phyloP scores from a whole-genome alignment of 1,140 invertebrate genomes.

The Cepaea nemoralis region DNA sequence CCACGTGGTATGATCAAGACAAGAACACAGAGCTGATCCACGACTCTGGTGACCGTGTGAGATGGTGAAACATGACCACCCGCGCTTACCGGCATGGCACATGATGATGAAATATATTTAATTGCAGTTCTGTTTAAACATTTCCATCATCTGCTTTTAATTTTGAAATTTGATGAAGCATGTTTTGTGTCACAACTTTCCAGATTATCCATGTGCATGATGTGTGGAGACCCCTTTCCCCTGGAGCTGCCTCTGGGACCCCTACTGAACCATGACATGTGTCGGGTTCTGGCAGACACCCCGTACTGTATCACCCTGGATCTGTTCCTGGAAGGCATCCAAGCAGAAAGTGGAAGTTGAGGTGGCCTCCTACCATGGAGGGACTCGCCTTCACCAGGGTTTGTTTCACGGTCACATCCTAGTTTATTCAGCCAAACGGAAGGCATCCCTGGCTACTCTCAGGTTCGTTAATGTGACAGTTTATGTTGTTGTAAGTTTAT shows the following conservation, averaged over 20 bases:
- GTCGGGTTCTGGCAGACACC: constrained; percentile 60
- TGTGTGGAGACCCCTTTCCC: constrained; percentile 94
- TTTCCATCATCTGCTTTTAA: too few relatives aligned
- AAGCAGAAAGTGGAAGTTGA: constrained; percentile 90
- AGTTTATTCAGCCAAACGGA: constrained; percentile 94
- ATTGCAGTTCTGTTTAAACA: too few relatives aligned
- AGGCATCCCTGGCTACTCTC: constrained; percentile 92
- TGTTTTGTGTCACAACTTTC: constrained; percentile 40
- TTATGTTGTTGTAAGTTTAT: too few relatives aligned
- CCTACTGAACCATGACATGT: constrained; percentile 81
- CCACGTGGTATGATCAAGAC: too few relatives aligned
- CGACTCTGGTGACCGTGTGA: too few relatives aligned
- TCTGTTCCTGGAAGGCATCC: constrained; percentile 78
- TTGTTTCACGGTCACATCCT: constrained; percentile 93
- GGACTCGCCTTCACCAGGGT: constrained; percentile 71
- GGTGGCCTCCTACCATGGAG: constrained; percentile 94
- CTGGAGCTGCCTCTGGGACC: constrained; percentile 91
- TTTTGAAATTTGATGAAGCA: too few relatives aligned
- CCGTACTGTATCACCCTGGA: constrained; percentile 65
- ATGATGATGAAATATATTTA: too few relatives aligned
- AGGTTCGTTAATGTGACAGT: constrained; percentile 84
- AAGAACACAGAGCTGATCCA: too few relatives aligned
- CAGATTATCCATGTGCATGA: constrained; percentile 93
- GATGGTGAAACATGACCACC: too few relatives aligned
- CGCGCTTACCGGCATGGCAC: too few relatives aligned